Evolutionary conservation across 2,888 invertebrate genomes (phyloP).

Genomic region (Myopa testacea): DNA sequence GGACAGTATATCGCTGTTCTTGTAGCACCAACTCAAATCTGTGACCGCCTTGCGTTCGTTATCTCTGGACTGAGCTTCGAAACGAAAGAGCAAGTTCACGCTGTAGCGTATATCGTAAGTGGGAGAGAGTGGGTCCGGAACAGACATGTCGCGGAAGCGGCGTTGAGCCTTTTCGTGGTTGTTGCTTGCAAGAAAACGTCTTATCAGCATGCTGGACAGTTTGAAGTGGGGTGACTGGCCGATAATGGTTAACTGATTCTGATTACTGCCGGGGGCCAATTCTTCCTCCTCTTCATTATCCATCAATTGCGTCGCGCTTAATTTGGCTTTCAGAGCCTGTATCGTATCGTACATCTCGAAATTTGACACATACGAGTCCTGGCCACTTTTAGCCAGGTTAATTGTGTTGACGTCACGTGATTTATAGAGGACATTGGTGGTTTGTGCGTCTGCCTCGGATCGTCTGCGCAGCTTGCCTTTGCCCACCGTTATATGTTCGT

Average conservation of each 20-base stretch:
- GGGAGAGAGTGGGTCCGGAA: constrained; percentile 72
- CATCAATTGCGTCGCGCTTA: background rate
- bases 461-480: constrained; percentile 78
- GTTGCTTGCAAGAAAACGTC: constrained; percentile 79
- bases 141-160: constrained; percentile 75
- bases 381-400: constrained; percentile 71
- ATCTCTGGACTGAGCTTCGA: constrained; percentile 70
- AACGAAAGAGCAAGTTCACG: constrained; percentile 76
- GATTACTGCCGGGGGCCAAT: constrained; percentile 17
- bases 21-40: constrained; percentile 75
- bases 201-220: constrained; percentile 74
- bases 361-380: constrained; percentile 76
- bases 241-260: constrained; percentile 45
- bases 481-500: constrained; percentile 76
- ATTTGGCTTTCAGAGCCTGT: constrained; percentile 58
- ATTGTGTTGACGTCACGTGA: constrained; percentile 74
- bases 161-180: constrained; percentile 75
- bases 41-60: constrained; percentile 70
- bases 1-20: constrained; percentile 78
- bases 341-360: constrained; percentile 84
- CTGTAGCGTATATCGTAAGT: constrained; percentile 76
- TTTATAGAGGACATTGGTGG: constrained; percentile 73
- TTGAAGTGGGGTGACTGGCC: constrained; percentile 67
- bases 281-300: background rate
- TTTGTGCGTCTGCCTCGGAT: constrained; percentile 78